Evolutionary conservation across 2,888 invertebrate genomes (phyloP), one percentile per base, ranked within the genome.

Genomic region (Dasysyrphus albostriatus): DNA sequence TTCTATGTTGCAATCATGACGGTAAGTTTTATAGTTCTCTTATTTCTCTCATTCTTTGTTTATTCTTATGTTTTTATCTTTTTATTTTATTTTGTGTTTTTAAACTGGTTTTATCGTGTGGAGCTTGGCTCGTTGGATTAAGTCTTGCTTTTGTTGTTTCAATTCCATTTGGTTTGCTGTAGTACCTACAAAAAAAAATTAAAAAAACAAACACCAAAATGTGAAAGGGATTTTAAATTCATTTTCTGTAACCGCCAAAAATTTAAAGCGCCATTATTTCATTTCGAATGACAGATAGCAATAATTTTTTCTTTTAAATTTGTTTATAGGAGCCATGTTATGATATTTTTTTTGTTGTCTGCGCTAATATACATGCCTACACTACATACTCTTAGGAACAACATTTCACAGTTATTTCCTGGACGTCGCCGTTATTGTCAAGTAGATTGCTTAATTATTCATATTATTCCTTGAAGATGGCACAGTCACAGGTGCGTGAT

Each of bases 1-100:
- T 58, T 72, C 76, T 84, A 80, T 80, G 84, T 76, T 84, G 72
- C 80, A 84, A 80, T 81, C 84, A 84, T 84, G 84, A 84, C 80
- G 84, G 84, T 84, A 81, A 84, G 84, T 84, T 65, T 80, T 58
- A 14, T 42, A 14, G 70, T 65, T 56, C 42, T 34, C 63, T 73
- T 72, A 44, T 24, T 37, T 63, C 61, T 74, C 56, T 37, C n/a
- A 24, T 63, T 76, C 80, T 80, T 76, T 80, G 80, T 84, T 80
- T 72, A 83, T 83, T 79, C 79, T 83, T 79, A 63, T 56, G 78
- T 78, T 79, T 74, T 79, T 32, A 19, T 34, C 34, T 65, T 42
- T 67, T 69, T 63, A 32, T 65, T 76, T 16, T 47, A 5, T 65
- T 76, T 16, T 47, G 8, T 58, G 5, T 58, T 37, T 29, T 56